These are phyloP conservation scores for Thunnus thynnus DNA, from an alignment of 2,113 vertebrate genomes.

Conservation along the genomic window DNA sequence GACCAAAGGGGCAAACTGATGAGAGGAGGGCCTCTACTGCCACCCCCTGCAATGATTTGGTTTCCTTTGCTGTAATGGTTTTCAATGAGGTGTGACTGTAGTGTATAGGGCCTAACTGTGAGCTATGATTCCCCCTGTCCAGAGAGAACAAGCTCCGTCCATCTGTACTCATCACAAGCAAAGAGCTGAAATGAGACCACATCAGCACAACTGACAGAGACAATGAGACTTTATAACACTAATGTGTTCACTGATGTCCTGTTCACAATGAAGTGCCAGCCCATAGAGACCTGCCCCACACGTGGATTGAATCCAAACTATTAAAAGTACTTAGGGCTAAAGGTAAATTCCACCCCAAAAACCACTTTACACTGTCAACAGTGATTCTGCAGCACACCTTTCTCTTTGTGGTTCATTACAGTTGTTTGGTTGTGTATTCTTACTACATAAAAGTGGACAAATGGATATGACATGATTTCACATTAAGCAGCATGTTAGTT, in stretches of 20 bases:
- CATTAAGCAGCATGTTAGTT: background rate
- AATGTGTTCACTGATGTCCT: conserved; percentile 64
- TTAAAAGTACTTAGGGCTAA: background rate
- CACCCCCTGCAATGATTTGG: conserved; percentile 70
- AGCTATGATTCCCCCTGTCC: conserved; percentile 73
- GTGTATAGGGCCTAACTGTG: conserved; percentile 73
- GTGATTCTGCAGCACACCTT: background rate
- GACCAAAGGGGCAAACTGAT: conserved; percentile 48
- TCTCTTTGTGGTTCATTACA: background rate
- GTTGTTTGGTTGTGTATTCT: background rate
- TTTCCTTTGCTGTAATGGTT: conserved; percentile 76
- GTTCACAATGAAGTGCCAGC: conserved; percentile 51
- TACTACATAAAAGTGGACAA: background rate
- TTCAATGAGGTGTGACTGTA: conserved; percentile 80
- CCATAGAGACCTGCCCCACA: conserved; percentile 9
- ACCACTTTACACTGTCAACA: background rate
- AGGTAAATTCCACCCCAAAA: conserved; percentile 18
- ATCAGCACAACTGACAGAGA: conserved; percentile 81
- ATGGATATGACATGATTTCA: background rate
- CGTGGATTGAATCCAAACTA: conserved; percentile 27
- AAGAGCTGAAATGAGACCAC: conserved; percentile 73
- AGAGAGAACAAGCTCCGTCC: conserved; percentile 68
- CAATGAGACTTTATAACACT: conserved; percentile 77
- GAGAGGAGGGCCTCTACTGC: conserved; percentile 58
- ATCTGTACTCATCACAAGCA: conserved; percentile 78